phyloP scores from a whole-genome alignment of 2,888 invertebrate genomes.

The Syrphus vitripennis region DNA sequence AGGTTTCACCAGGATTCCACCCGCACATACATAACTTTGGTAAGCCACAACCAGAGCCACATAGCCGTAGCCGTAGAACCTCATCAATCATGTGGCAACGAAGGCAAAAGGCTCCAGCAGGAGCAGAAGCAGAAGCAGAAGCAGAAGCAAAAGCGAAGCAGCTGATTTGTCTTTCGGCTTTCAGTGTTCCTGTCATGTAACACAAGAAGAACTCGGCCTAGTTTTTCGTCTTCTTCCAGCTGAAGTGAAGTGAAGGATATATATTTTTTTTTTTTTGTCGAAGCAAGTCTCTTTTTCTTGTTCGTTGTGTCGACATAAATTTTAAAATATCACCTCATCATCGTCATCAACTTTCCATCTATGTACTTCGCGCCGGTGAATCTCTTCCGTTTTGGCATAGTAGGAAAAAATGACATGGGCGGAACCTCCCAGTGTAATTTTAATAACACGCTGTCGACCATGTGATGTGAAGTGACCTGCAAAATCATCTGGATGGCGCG shows the following conservation, averaged over 20 bases:
- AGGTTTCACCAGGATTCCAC: slow-evolving; percentile 11
- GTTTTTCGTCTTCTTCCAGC: slow-evolving; percentile 32
- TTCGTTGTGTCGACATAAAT: slow-evolving; percentile 50
- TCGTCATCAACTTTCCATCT: not conserved
- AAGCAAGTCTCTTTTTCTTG: slow-evolving; percentile 10
- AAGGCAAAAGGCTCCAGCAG: slow-evolving; percentile 35
- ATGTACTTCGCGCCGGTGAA: not conserved
- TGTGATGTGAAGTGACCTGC: slow-evolving; percentile 68
- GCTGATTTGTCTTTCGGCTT: slow-evolving; percentile 70
- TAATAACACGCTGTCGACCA: slow-evolving; percentile 59
- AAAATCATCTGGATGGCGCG: slow-evolving; percentile 50
- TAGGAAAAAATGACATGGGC: slow-evolving; percentile 18
- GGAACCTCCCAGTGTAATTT: slow-evolving; percentile 63
- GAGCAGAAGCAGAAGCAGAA: not conserved
- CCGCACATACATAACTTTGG: slow-evolving; percentile 15
- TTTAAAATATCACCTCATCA: slow-evolving; percentile 64
- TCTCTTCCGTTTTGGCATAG: not conserved
- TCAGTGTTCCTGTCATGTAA: slow-evolving; percentile 69
- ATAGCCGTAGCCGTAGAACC: slow-evolving; percentile 34
- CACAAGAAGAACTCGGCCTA: slow-evolving; percentile 67
- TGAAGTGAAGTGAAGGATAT: slow-evolving; percentile 3
- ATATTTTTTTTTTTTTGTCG: not conserved
- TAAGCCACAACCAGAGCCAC: slow-evolving; percentile 38
- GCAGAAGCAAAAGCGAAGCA: slow-evolving; percentile 13
- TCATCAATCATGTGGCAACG: slow-evolving; percentile 68